Base-by-base conservation (phyloP, 2,113 vertebrate species). In the Australoheros scitulus region DNA sequence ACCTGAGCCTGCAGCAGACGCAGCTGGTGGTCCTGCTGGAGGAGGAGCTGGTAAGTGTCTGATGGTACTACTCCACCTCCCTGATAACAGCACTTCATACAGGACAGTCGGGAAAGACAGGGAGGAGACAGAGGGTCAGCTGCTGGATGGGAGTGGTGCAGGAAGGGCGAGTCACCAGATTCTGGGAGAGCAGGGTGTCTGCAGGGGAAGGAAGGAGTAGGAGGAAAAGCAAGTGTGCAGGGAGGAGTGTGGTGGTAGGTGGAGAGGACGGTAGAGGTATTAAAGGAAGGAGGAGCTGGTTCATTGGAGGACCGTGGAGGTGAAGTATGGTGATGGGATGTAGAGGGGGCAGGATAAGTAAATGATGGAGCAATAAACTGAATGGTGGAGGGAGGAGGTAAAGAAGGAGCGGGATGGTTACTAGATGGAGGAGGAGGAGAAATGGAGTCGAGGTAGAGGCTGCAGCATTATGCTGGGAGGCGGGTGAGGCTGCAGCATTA, bases 1-100 rank as follows among this genome's bases (percentile, higher is more conserved):
- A 99, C 98, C 97, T 99, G 98, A 80, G 96, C 95, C 80, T 99
- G 98, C 60, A 99, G 96, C 79, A 97, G 92, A 93, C 97, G 97
- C 15, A 99, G 95, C 94, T 99, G 98, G 36, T 90, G 95, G 70
- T 99, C 97, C 89, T 99, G 98, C 6, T 98, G 96, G 52, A 97
- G 94, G 20, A 99, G 95, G 58, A 98, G 95, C 24, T 82, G 89
- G 92, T 97, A 98, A 1, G 97, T 95, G 88, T 98, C 96, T 2
- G 96, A 90, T 68, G 96, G 95, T 6, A 96, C 84, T 63, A 95
- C 95, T 86, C 96, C 96, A 79, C 24, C 94, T 87, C 78, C 94
- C 92, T 75, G 86, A 32, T 94, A 84, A 85, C 95, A 96, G 47
- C 91, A 93, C 34, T 83, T 85, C 11, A 83, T 92, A 78, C 87